phyloP scores from a whole-genome alignment of 1,140 invertebrate genomes.

The Chrysopa pallens region DNA sequence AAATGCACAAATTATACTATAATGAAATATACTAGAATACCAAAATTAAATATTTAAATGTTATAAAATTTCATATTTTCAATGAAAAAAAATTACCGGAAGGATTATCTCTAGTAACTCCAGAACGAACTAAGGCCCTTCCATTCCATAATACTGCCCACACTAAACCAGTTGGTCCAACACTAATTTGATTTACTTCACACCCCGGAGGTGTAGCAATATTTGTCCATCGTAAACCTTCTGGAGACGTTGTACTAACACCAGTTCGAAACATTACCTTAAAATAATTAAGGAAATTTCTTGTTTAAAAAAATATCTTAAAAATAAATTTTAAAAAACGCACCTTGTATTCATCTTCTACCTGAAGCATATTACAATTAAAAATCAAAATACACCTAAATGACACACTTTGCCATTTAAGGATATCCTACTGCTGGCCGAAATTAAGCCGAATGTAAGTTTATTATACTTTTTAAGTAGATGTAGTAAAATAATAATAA shows the following conservation, averaged over 20 bases:
- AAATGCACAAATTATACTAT: no score
- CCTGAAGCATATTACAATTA: not conserved
- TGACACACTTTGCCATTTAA: no score
- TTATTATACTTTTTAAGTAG: no score
- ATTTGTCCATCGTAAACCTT: conserved; percentile 65
- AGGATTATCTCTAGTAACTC: conserved; percentile 51
- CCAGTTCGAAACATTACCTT: conserved; percentile 69
- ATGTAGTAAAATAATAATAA: no score
- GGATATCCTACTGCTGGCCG: no score
- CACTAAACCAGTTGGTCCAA: conserved; percentile 64
- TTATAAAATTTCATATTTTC: no score
- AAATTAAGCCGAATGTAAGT: no score
- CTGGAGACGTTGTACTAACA: conserved; percentile 60
- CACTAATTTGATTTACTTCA: conserved; percentile 68
- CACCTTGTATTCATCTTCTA: not conserved
- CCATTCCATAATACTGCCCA: conserved; percentile 74
- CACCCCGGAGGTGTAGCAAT: conserved; percentile 51
- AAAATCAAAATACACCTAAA: no score
- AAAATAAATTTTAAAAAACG: no score
- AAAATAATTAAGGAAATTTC: conserved; percentile 6
- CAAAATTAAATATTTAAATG: no score
- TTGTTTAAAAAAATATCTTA: not conserved
- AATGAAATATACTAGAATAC: no score
- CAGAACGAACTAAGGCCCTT: conserved; percentile 56
- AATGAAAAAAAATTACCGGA: conserved; percentile 38